Base-by-base conservation (phyloP, 2,888 invertebrate species). In the Boloria selene region DNA sequence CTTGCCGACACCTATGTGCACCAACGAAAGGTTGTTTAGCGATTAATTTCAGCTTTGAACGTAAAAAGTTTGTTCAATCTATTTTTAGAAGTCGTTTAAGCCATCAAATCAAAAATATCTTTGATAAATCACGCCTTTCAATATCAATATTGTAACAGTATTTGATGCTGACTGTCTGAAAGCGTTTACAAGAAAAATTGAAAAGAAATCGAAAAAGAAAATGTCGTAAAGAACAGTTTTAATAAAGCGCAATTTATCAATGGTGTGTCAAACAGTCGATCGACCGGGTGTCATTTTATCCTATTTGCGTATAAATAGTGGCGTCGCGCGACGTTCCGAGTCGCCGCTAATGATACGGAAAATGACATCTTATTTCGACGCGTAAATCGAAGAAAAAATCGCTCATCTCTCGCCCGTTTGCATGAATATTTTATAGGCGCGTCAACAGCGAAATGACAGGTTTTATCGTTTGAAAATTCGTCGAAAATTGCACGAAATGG, bases 251-350 rank as follows among this genome's bases (percentile, higher is more conserved):
- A 91, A 91, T 91, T 90, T 89, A 92, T 92, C 90, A 91, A 89
- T 88, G 81, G 85, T 84, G 85, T 85, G 89, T 92, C 92, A 89
- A 89, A 87, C 90, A 90, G 87, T 86, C 89, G 90, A 89, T 88
- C 88, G 85, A 82, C 79, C 79, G 88, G 87, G 89, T 89, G 86
- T 91, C 89, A 88, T 90, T 90, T 90, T 90, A 90, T 90, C 90
- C 88, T 90, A 92, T 91, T 91, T 91, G 90, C 90, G 90, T 91
- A 90, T 91, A 91, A 91, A 92, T 92, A 92, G 92, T 92, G 91
- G 82, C 86, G 79, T 83, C 85, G 86, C 72, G 71, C 81, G 84
- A 79, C 84, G 87, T 85, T 84, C 85, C 86, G 82, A 84, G 82
- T 84, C 87, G 87, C 80, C 87, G 92, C 91, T 93, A 93, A 93